A percentile compares a stretch with the other conserved stretches of the same genome.
phyloP scores from a whole-genome alignment of 2,888 invertebrate species.

The Choreutis nemorana region DNA sequence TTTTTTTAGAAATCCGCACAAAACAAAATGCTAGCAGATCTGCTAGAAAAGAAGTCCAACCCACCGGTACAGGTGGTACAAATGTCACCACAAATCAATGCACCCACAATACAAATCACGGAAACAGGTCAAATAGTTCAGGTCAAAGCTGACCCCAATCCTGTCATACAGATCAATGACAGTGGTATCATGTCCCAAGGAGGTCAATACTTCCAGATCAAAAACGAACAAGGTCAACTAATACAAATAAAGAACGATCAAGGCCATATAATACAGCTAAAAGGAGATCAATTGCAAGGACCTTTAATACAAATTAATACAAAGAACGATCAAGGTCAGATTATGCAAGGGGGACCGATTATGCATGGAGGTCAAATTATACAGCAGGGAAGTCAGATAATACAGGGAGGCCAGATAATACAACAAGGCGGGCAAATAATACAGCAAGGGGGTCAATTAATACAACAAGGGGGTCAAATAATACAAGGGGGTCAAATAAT shows the following conservation, averaged over 20 bases:
- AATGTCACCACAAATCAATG: constrained; percentile 48
- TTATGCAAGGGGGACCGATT: constrained; percentile 30
- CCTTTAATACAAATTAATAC: constrained; percentile 36
- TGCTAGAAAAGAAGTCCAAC: constrained; percentile 78
- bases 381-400: constrained; percentile 6
- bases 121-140: constrained; percentile 58
- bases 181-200: constrained; percentile 25
- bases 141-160: constrained; percentile 38
- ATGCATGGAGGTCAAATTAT: constrained; percentile 18
- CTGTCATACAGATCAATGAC: constrained; percentile 36
- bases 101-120: constrained; percentile 56
- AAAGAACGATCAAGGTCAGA: constrained; percentile 41
- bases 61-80: constrained; percentile 60
- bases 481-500: constrained; percentile 14
- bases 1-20: constrained; percentile 44
- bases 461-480: constrained; percentile 12
- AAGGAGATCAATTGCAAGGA: constrained; percentile 39
- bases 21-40: constrained; percentile 84
- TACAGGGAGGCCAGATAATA: constrained; percentile 7
- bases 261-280: constrained; percentile 52
- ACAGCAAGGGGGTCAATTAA: constrained; percentile 9
- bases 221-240: constrained; percentile 53
- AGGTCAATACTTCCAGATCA: constrained; percentile 46
- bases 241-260: constrained; percentile 54
- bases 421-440: constrained; percentile 4